Evolutionary conservation across 2,888 invertebrate species (phyloP), one percentile per base, ranked within the genome.

Genomic region (Drosophila mayaguana): DNA sequence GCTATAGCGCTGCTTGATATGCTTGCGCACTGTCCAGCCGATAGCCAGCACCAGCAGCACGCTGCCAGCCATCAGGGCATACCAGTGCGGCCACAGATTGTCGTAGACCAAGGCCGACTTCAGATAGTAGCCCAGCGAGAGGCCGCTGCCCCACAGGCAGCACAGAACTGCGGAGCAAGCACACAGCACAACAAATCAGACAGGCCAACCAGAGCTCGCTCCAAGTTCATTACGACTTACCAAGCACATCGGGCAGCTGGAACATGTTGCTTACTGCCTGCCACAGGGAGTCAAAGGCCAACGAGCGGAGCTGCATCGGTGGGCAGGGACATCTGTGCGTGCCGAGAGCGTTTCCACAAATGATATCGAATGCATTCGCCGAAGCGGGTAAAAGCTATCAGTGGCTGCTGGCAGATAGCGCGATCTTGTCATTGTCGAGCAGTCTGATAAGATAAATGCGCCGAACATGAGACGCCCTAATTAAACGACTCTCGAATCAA

Each of bases 21-120:
- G 75, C 69, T 91, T 91, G 1, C 84, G 81, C 45, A 90, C 65
- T 2, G 88, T 91, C 88, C 91, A 91, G 5, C 83, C 79, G 8
- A 69, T 22, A n/a, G 85, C 76, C 55, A 91, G 28, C 2, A 70
- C 40, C n/a, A 90, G 32, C 7, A 72, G 62, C 56, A 78, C 64
- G 1, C 77, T 3, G 3, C 67, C 77, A 3, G 83, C 91, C 3
- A 82, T 63, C 42, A 85, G 16, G 0, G 83, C 72, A 51, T 85
- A 90, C 91, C 91, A 91, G 65, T 90, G 91, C 3, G 76, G 81
- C 86, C 84, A 91, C 2, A 89, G 75, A 67, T 89, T 91, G 16
- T 84, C 81, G 60, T 91, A 91, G 63, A 83, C 78, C 66, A 83
- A 88, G 8, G 90, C 85, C 12, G 84, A 91, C 53, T 91, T 91